Conservation (phyloP, 1,140 invertebrate genomes). For the Epicauta chinensis region DNA sequence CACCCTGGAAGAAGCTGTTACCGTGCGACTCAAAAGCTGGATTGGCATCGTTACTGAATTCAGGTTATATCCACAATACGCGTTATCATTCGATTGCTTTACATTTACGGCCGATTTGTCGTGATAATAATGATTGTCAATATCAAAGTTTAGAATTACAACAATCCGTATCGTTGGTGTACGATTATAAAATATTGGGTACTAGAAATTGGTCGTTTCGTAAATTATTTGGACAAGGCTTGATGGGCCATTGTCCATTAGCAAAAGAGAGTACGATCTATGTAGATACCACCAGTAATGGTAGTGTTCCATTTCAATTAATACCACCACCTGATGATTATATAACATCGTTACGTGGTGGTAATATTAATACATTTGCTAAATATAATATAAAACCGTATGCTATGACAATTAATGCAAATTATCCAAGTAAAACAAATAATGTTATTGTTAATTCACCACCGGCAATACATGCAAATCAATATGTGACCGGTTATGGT, state of each 20-base stretch:
- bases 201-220: slow-evolving; percentile 76
- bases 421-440: slow-evolving; percentile 45
- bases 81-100: slow-evolving; percentile 89
- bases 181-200: slow-evolving; percentile 63
- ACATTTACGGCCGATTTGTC: slow-evolving; percentile 76
- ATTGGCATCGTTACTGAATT: slow-evolving; percentile 81
- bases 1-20: slow-evolving; percentile 94
- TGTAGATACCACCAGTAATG: slow-evolving; percentile 70
- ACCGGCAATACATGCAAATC: slow-evolving; percentile 68
- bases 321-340: slow-evolving; percentile 51
- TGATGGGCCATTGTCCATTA: slow-evolving; percentile 72
- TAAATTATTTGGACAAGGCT: slow-evolving; percentile 77
- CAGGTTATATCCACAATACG: slow-evolving; percentile 85
- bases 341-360: slow-evolving; percentile 57
- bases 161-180: slow-evolving; percentile 80
- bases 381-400: slow-evolving; percentile 59
- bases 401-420: slow-evolving; percentile 64
- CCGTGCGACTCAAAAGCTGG: slow-evolving; percentile 87
- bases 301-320: slow-evolving; percentile 51
- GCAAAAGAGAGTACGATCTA: slow-evolving; percentile 72
- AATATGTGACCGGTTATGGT: slow-evolving; percentile 78
- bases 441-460: slow-evolving; percentile 48
- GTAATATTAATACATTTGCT: slow-evolving; percentile 56
- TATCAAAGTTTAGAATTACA: slow-evolving; percentile 66
- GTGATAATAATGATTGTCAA: slow-evolving; percentile 51